Percentiles rank a stretch among this genome's conserved stretches.
These are phyloP conservation scores for Dolichopus griseipennis DNA, from an alignment of 2,888 invertebrate genomes.

Conservation along the genomic window DNA sequence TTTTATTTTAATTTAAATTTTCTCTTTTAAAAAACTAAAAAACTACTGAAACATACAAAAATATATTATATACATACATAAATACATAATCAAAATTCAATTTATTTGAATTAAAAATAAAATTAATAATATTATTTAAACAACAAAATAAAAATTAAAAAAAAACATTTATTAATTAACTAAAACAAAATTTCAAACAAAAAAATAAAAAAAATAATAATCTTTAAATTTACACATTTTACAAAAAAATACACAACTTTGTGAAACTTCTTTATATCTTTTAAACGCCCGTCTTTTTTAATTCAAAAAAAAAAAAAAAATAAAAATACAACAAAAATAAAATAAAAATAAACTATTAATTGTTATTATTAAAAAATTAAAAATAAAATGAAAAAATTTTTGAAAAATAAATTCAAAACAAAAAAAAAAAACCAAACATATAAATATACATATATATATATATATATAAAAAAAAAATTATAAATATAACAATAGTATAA, in stretches of 20 bases:
- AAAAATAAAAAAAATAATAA: not conserved
- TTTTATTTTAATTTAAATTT: too few relatives aligned
- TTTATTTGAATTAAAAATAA: too few relatives aligned
- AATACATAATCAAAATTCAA: too few relatives aligned
- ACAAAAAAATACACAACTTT: not conserved
- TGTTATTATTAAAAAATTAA: not conserved
- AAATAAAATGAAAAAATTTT: not conserved
- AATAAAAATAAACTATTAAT: constrained; percentile 1
- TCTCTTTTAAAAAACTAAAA: too few relatives aligned
- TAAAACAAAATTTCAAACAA: not conserved
- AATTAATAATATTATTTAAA: too few relatives aligned
- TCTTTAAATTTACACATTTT: not conserved
- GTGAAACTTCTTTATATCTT: constrained; percentile 2
- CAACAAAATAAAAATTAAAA: not conserved
- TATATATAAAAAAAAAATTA: not conserved
- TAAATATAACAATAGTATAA: not conserved
- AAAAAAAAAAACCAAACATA: not conserved
- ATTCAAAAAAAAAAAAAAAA: not conserved
- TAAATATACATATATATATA: not conserved
- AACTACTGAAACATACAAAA: too few relatives aligned
- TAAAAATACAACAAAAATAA: not conserved
- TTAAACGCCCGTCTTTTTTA: not conserved
- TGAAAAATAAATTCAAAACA: too few relatives aligned
- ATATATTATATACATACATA: too few relatives aligned
- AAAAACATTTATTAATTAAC: not conserved